Evolutionary conservation across 2,888 invertebrate genomes (phyloP), one percentile per base, ranked within the genome.

Genomic region (Aquatica leii): DNA sequence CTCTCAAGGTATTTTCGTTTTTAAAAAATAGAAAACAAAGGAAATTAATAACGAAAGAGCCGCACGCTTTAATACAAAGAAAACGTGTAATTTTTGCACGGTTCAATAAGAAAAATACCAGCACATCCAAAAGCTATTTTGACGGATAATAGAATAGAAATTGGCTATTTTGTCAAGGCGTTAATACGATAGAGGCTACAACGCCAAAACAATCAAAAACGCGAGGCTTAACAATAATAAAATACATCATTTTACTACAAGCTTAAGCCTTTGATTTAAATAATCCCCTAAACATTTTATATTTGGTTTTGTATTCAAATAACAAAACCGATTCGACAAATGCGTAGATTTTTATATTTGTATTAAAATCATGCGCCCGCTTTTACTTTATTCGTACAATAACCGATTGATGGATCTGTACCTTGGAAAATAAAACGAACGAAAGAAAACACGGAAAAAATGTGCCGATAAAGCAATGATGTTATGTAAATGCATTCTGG

Each of bases 141-240:
- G 78, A 78, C 77, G 76, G 76, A 77, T 78, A 77, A 77, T 78
- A 77, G 77, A 77, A 78, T 77, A 76, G 77, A 76, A 78, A 78
- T 78, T 77, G 78, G 75, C 74, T 76, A 76, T 75, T 77, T 76
- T 75, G 73, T 74, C 74, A 72, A 65, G 71, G 69, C 70, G 64
- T 59, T 72, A 73, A 75, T 71, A 72, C 68, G 72, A 72, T 70
- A 75, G 37, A 11, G 2, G 37, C 37, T 37, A 37, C 74, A 76
- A 74, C 12, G 37, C 12, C 37, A n/a, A 37, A 2, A 37, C 2
- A 2, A 37, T 3, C 11, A 37, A 37, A 37, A 37, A 37, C 9
- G 37, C 9, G 37, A 15, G 41, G 15, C 3, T 15, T 12, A 12
- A 15, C n/a, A 6, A 14, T 41, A 12, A 12, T 41, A 41, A 41